A percentile compares a stretch with the other conserved stretches of the same genome.
These are phyloP conservation scores for Brachionus sp. DNA, from an alignment of 1,140 invertebrate genomes.

Conservation along the genomic window DNA sequence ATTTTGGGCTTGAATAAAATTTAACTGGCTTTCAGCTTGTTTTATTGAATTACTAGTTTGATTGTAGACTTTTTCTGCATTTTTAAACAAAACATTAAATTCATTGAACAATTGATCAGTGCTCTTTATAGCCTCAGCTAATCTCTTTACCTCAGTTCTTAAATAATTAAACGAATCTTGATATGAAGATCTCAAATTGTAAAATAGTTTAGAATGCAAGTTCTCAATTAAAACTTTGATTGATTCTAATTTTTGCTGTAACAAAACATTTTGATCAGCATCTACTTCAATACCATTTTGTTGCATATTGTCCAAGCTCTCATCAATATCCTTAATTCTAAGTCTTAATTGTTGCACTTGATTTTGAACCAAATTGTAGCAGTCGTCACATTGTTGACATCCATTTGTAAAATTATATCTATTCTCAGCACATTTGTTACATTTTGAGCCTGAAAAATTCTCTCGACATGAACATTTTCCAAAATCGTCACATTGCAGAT, in stretches of 20 bases:
- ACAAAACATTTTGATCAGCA: not conserved
- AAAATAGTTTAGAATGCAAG: slow-evolving; percentile 7
- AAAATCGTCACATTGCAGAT: slow-evolving; percentile 70
- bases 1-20: slow-evolving; percentile 17
- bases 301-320: not conserved
- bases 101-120: slow-evolving; percentile 29
- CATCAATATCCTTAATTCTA: not conserved
- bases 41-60: not conserved
- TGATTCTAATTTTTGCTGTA: not conserved
- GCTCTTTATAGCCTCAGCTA: not conserved
- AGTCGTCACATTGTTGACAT: slow-evolving; percentile 49
- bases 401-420: slow-evolving; percentile 59
- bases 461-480: slow-evolving; percentile 85
- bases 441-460: slow-evolving; percentile 75
- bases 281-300: not conserved
- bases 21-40: slow-evolving; percentile 13
- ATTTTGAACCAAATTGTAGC: slow-evolving; percentile 41
- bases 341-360: not conserved
- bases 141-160: not conserved
- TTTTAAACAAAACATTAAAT: slow-evolving; percentile 10
- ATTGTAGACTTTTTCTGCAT: slow-evolving; percentile 21
- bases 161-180: not conserved
- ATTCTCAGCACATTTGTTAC: slow-evolving; percentile 73
- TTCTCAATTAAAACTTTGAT: not conserved
- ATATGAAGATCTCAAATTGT: not conserved